Evolutionary conservation across 2,888 invertebrate genomes (phyloP).

Genomic region (Coremacera marginata): DNA sequence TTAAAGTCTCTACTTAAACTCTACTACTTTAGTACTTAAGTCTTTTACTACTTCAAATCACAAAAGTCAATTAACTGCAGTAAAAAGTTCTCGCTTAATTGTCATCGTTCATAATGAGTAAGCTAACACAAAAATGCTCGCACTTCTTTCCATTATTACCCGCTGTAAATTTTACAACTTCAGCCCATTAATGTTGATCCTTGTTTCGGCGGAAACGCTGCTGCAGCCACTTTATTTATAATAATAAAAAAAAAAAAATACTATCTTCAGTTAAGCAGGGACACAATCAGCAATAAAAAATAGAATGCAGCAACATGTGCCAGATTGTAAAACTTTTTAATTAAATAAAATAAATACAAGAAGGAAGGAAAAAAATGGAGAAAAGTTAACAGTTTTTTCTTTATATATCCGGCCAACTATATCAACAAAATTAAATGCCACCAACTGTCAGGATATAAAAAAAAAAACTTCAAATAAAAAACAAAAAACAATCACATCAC

Average conservation of each 20-base stretch:
- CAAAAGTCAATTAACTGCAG: too few species aligned
- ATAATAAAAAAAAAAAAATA: too few species aligned
- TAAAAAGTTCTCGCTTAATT: too few species aligned
- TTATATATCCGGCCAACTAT: too few species aligned
- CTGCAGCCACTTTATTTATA: too few species aligned
- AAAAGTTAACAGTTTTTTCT: neutral
- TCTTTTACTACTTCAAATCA: too few species aligned
- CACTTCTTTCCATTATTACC: neutral
- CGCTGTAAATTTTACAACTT: neutral
- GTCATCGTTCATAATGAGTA: too few species aligned
- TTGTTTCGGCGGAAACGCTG: neutral
- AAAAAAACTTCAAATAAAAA: neutral
- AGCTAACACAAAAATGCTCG: too few species aligned
- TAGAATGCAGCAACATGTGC: neutral
- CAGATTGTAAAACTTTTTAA: neutral
- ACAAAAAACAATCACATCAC: neutral
- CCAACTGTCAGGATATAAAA: neutral
- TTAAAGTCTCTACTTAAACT: too few species aligned
- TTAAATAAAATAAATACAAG: neutral
- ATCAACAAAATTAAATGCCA: neutral
- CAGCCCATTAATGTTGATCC: too few species aligned
- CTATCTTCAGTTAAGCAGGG: neutral
- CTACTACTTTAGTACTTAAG: too few species aligned
- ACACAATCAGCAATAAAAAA: neutral
- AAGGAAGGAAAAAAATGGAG: neutral